Evolutionary conservation across 1,140 invertebrate genomes (phyloP).

Genomic region (Palaemon carinicauda): DNA sequence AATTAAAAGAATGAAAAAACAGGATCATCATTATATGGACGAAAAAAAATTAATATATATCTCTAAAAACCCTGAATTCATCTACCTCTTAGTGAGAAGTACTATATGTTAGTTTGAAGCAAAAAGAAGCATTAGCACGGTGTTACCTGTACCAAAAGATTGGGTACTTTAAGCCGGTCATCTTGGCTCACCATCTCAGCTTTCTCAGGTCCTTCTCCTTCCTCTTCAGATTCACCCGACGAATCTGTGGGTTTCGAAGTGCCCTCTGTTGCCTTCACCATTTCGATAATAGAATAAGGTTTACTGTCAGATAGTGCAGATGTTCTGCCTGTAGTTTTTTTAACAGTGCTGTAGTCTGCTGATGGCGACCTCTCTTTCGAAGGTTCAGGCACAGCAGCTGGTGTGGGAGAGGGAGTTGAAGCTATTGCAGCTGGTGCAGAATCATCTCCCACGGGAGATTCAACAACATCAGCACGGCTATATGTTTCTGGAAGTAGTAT

Average conservation of each 20-base stretch:
- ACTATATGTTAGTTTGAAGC: background rate
- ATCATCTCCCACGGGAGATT: background rate
- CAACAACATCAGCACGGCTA: background rate
- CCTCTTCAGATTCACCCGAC: constrained; percentile 55
- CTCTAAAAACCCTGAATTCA: background rate
- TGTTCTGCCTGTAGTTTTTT: background rate
- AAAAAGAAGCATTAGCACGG: constrained; percentile 30
- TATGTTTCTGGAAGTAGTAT: constrained; percentile 7
- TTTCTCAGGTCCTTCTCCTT: constrained; percentile 22
- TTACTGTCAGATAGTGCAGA: background rate
- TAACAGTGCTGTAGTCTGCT: background rate
- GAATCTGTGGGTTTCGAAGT: constrained; percentile 11
- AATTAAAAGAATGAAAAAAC: no score
- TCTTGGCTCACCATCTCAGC: constrained; percentile 51
- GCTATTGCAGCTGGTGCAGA: background rate
- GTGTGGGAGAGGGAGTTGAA: background rate
- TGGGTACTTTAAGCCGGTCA: constrained; percentile 47
- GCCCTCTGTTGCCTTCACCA: background rate
- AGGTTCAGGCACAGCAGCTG: background rate
- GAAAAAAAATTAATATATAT: no score
- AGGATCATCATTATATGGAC: no score
- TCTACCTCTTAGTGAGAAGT: background rate
- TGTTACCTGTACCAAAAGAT: constrained; percentile 58
- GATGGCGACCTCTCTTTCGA: background rate
- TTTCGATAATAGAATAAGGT: background rate